phyloP scores from a whole-genome alignment of 37 sponge, comb jelly and placozoan species.

The Mnemiopsis leidyi region DNA sequence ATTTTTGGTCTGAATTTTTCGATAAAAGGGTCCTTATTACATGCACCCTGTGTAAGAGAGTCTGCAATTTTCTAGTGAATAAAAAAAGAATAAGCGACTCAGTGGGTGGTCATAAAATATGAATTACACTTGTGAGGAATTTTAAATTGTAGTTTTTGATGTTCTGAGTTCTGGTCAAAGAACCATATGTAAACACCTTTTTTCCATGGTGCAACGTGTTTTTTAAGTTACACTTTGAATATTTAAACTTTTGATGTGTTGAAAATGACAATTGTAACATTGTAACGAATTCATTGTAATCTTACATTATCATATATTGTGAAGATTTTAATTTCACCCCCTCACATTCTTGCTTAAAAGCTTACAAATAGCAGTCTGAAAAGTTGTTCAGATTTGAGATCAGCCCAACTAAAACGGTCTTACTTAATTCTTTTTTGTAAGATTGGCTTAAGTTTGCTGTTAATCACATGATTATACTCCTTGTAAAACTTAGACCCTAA shows the following conservation, averaged over 20 bases:
- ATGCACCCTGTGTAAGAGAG: too few species aligned
- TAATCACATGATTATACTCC: too few species aligned
- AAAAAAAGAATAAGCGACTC: too few species aligned
- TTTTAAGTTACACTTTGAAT: neutral
- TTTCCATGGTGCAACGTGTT: neutral
- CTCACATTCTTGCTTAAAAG: neutral
- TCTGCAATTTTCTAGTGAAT: too few species aligned
- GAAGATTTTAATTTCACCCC: neutral
- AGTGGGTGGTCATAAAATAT: neutral
- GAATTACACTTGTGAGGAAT: neutral
- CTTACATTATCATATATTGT: neutral
- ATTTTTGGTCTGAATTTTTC: neutral
- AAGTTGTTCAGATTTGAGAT: too few species aligned
- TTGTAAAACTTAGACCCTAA: too few species aligned
- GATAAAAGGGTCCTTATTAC: too few species aligned
- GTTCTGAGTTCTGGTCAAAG: neutral
- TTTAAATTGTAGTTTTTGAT: neutral
- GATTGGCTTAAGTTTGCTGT: too few species aligned
- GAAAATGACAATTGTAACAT: slow-evolving; percentile 55
- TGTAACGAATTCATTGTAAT: slow-evolving; percentile 58
- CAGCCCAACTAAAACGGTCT: too few species aligned
- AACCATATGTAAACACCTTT: neutral
- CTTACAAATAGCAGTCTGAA: too few species aligned
- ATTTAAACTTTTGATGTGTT: slow-evolving; percentile 43
- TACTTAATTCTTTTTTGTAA: too few species aligned